Conservation (phyloP, 2,113 vertebrate genomes). For the Vidua macroura region DNA sequence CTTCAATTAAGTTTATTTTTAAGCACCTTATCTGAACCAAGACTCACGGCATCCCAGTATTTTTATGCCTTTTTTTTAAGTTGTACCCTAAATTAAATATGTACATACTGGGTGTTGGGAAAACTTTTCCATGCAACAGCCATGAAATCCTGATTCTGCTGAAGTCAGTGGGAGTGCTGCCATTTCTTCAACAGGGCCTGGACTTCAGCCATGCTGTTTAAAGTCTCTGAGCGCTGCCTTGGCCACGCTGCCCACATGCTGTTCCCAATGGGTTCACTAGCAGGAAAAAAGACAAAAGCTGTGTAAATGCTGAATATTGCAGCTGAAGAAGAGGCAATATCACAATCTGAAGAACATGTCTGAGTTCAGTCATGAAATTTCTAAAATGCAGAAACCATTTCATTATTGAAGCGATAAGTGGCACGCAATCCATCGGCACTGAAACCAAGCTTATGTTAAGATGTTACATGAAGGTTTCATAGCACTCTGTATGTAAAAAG, state of each 20-base stretch:
- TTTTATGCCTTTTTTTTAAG: neutral
- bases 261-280: neutral
- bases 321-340: neutral
- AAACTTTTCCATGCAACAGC: neutral
- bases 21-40: neutral
- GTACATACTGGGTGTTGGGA: conserved; percentile 4
- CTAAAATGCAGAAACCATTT: neutral
- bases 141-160: neutral
- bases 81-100: conserved; percentile 13
- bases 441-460: neutral
- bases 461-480: neutral
- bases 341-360: neutral
- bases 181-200: conserved; percentile 25
- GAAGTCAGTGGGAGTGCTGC: conserved; percentile 27
- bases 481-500: neutral
- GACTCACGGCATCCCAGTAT: neutral
- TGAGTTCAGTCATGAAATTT: neutral
- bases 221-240: neutral
- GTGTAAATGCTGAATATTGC: neutral
- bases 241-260: neutral
- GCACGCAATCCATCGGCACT: neutral
- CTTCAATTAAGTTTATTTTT: conserved; percentile 61
- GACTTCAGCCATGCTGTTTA: conserved; percentile 43
- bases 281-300: neutral
- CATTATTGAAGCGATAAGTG: neutral